Base-by-base conservation (phyloP, 2,113 vertebrate species). In the Empidonax alnorum region DNA sequence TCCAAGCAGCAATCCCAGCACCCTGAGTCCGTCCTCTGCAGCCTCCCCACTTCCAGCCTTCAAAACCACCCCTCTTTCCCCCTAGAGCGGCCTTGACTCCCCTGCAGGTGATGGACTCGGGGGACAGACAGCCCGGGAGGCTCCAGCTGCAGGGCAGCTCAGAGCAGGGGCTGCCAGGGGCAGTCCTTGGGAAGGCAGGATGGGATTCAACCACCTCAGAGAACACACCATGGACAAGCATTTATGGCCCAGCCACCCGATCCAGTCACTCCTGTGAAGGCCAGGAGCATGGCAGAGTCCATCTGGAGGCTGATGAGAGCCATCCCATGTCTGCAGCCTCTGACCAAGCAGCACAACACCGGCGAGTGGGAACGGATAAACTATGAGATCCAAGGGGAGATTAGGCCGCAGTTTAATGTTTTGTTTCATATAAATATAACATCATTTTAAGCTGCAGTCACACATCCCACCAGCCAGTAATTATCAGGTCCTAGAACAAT, bases 361-460 rank as follows among this genome's bases (percentile, higher is more conserved):
- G 0, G n/a, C 0, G 2, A 42, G 31, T 1, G 10, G 49, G 21
- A 50, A 31, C 2, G 0, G n/a, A 35, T 24, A 35, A 76, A 42
- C n/a, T 12, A 14, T 12, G 30, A 59, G 30, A 33, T 37, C 35
- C 28, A 28, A 23, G 15, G 24, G 16, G 22, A 86, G 11, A 65
- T 41, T 7, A 65, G 44, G 27, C 39, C 77, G 20, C 31, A 41
- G 59, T n/a, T 69, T 39, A 47, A 44, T 31, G 33, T 22, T 71
- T 66, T 55, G 12, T 44, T 72, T 73, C 37, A 44, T 21, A n/a
- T 13, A 46, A 50, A 30, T 33, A 30, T 12, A 49, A 13, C 9
- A 46, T 10, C 19, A 31, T 14, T 41, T 19, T 31, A 63, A 62
- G 7, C 33, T 41, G 39, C 73, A 67, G 25, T 10, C 28, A 16